Evolutionary conservation across 2,113 vertebrate species (phyloP), one percentile per base, ranked within the genome.

Genomic region (Falcunculus frontatus): DNA sequence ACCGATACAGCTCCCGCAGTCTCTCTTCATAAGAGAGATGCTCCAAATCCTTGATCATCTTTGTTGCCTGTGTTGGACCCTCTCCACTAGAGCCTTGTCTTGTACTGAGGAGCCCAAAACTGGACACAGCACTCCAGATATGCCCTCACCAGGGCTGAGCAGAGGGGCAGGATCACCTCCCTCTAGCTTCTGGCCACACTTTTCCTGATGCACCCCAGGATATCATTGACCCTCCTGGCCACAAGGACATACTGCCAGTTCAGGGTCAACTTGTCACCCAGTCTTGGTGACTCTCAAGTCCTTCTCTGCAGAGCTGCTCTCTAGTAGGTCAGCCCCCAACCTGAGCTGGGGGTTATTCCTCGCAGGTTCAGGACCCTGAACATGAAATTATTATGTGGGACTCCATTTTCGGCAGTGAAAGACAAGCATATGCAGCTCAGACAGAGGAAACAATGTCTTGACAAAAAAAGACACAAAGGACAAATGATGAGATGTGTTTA

Each of bases 1-100:
- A 33, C 9, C 0, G 2, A 9, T 5, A 9, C 32, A 56, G 35
- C 26, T 26, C 17, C 26, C 1, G 0, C 13, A 47, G 7, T 41
- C 16, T 64, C 3, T n/a, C 16, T 13, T 79, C 11, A 13, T 16
- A 32, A 25, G 16, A 56, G 6, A 35, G 7, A 10, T 26, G 9
- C 10, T 64, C 13, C 11, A 72, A n/a, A 35, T 21, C 17, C 17
- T 22, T 32, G 11, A 32, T 49, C 17, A 16, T 35, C 26, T 56
- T 41, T 47, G 30, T 35, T n/a, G 5, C n/a, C 7, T 63, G n/a
- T 39, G 35, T 13, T 41, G 20, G 13, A 55, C 23, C 16, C 25
- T 55, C 49, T 49, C 35, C n/a, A 41, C 13, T 8, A 53, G 19
- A 62, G 5, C 3, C 7, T 16, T 47, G 6, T 55, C 19, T 55